Percentiles rank a stretch among this genome's conserved stretches.
Evolutionary conservation across 2,797 vertebrate genomes (phyloP).

Genomic region (Platyrinchus mystaceus): DNA sequence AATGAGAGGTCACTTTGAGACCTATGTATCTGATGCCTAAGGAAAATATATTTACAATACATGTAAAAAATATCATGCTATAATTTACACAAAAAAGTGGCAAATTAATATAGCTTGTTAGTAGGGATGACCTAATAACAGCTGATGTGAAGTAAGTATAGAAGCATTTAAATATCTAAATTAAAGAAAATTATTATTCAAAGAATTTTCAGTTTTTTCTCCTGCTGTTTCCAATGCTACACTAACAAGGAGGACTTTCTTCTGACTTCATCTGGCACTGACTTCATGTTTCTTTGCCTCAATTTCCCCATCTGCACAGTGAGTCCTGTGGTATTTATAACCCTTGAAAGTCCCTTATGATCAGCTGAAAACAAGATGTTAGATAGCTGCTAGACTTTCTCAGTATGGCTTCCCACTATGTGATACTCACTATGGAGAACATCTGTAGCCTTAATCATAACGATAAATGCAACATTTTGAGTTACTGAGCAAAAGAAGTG

Average conservation of each 20-base stretch:
- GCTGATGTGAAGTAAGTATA: not conserved
- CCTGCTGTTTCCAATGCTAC: not conserved
- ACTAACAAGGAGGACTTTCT: not conserved
- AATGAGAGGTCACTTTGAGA: not conserved
- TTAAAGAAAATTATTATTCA: not conserved
- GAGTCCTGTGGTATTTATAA: not conserved
- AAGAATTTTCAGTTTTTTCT: not conserved
- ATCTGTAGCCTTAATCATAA: constrained; percentile 44
- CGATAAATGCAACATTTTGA: constrained; percentile 32
- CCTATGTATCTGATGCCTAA: accelerated
- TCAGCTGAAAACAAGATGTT: not conserved
- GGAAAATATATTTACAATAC: not conserved
- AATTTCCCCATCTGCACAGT: not conserved
- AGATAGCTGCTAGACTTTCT: constrained; percentile 44
- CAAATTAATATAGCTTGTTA: not conserved
- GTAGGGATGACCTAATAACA: not conserved
- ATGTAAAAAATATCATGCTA: not conserved
- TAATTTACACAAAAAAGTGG: not conserved
- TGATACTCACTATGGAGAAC: constrained; percentile 13
- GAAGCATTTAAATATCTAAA: not conserved
- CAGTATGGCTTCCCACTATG: not conserved
- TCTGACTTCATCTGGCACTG: not conserved
- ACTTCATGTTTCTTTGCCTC: not conserved
- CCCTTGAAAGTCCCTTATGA: not conserved
- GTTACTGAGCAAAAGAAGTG: not conserved